Percentiles rank a stretch among this genome's conserved stretches.
Evolutionary conservation across 53 echinoderm and acorn worm species (phyloP).

Genomic region (Actinopyga echinites): DNA sequence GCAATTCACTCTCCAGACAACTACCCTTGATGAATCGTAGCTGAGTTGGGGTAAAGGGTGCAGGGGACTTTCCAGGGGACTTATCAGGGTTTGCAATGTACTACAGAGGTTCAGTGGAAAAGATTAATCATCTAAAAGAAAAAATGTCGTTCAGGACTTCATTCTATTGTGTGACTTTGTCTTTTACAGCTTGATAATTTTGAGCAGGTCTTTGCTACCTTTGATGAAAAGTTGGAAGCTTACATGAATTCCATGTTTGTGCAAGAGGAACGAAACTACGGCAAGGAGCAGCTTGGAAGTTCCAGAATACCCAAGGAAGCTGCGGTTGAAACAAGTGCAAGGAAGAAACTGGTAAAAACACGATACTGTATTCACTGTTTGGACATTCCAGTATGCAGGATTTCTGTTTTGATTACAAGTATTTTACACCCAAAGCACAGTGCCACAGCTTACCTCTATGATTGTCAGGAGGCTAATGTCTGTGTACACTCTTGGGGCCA

Average conservation of each 20-base stretch:
- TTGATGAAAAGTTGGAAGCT: conserved; percentile 78
- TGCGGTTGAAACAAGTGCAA: conserved; percentile 73
- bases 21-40: no score
- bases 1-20: no score
- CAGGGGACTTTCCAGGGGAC: no score
- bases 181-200: conserved; percentile 83
- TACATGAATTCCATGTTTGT: conserved; percentile 79
- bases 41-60: no score
- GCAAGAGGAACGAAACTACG: conserved; percentile 90
- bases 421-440: not conserved
- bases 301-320: conserved; percentile 80
- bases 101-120: not conserved
- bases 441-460: no score
- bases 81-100: no score
- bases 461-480: no score
- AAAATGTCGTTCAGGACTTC: not conserved
- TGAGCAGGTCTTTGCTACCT: conserved; percentile 72
- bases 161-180: not conserved
- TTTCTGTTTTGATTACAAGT: not conserved
- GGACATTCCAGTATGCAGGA: no score
- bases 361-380: not conserved
- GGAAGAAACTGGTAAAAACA: conserved; percentile 70
- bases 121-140: not conserved
- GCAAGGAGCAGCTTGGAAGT: conserved; percentile 76
- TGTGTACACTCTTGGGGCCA: no score